Base-by-base conservation (phyloP, 2,797 vertebrate genomes). In the Setipinna tenuifilis region DNA sequence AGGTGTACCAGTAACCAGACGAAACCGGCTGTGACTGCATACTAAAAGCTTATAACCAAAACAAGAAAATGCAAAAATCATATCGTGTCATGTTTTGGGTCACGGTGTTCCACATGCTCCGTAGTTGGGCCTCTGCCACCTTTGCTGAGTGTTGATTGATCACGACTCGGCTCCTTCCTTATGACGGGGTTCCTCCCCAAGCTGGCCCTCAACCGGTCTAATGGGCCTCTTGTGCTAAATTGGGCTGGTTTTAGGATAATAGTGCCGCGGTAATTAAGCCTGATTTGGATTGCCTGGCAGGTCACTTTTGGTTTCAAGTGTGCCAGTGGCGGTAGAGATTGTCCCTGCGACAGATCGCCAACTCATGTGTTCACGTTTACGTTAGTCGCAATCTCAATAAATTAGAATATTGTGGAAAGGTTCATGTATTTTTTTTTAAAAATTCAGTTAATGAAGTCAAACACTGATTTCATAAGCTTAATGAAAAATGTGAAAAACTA, bases 181-280 rank as follows among this genome's bases (percentile, higher is more conserved):
- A 81, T 93, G 90, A 81, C 86, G 81, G 11, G 10, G 6, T 7
- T 23, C 61, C 61, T 23, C 23, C 23, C 23, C 23, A 1, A 68
- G 17, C 28, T 41, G 31, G 25, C 71, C 31, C 16, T 44, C 71
- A 41, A 35, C 35, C 71, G 21, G 71, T 31, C 88, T 90, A 88
- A 93, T 86, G 87, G 90, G 50, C 50, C 91, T 89, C 93, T 92
- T 89, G 75, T 31, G 85, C 86, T 84, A 91, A 91, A 94, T 93
- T 95, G 90, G 89, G 87, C 84, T 82, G 83, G 90, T 54, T 54
- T 78, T 41, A 78, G 17, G 35, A 44, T 78, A 19, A 35, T 41
- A 10, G 86, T 86, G 89, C 83, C 84, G 88, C 75, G 86, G 87
- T 91, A 88, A 91, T 92, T 89, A 85, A 84, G 84, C 87, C 88